These are phyloP conservation scores for Crotophaga sulcirostris DNA, from an alignment of 2,113 vertebrate species.

Conservation along the genomic window DNA sequence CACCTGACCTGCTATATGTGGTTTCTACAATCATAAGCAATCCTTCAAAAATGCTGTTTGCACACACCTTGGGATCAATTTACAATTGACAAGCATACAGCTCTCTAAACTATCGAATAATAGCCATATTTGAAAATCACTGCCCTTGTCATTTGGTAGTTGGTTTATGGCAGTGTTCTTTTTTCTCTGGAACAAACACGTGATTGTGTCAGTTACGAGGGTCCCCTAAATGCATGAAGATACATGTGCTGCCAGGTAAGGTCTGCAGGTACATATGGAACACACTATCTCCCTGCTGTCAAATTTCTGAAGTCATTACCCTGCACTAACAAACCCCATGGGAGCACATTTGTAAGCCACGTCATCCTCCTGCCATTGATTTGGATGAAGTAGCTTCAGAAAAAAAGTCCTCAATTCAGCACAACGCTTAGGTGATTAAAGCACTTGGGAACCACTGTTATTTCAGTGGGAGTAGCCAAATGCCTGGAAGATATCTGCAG, in stretches of 20 bases:
- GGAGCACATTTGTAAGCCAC: neutral
- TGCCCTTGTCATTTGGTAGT: neutral
- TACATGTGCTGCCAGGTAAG: neutral
- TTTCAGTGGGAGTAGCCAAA: neutral
- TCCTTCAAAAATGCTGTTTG: neutral
- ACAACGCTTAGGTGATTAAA: neutral
- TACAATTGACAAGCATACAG: neutral
- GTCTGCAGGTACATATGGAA: neutral
- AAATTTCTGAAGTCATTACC: neutral
- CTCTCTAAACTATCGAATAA: neutral
- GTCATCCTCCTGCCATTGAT: neutral
- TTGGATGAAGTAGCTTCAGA: neutral
- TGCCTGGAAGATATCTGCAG: neutral
- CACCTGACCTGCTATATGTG: neutral
- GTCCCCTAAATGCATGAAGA: neutral
- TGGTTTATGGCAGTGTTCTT: neutral
- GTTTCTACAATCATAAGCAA: neutral
- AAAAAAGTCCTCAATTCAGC: neutral
- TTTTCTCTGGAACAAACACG: neutral
- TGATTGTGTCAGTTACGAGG: neutral
- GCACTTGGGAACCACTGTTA: neutral
- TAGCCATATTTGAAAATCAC: neutral
- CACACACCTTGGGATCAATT: neutral
- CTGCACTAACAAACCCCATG: neutral
- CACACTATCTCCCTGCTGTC: neutral